Evolutionary conservation across 2,888 invertebrate genomes (phyloP).

Genomic region (Drosophila demipolita): DNA sequence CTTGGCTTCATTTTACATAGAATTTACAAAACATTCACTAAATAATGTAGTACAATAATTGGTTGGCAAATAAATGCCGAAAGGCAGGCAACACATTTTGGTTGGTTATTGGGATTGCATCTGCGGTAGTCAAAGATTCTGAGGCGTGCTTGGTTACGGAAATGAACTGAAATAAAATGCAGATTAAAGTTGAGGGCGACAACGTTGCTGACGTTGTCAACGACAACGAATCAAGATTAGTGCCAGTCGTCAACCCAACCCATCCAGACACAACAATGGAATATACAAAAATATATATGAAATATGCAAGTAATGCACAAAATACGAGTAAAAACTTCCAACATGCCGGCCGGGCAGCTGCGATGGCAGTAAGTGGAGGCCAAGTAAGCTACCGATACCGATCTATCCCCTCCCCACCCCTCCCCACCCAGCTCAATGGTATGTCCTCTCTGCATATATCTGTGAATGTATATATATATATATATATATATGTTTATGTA

Average conservation of each 20-base stretch:
- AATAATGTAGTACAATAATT: conserved; percentile 44
- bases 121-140: conserved; percentile 15
- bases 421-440: conserved; percentile 28
- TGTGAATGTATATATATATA: background rate
- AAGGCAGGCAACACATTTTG: conserved; percentile 43
- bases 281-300: conserved; percentile 4
- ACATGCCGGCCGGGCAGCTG: conserved; percentile 13
- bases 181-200: conserved; percentile 70
- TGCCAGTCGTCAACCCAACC: conserved; percentile 24
- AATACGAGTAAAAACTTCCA: conserved; percentile 47
- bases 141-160: conserved; percentile 17
- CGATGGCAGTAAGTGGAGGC: conserved; percentile 28
- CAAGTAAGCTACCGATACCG: conserved; percentile 29
- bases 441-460: conserved; percentile 21
- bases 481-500: background rate
- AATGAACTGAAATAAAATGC: conserved; percentile 66
- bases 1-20: conserved; percentile 54
- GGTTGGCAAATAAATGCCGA: conserved; percentile 44
- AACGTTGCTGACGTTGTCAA: conserved; percentile 59
- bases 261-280: conserved; percentile 14
- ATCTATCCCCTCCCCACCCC: conserved; percentile 29
- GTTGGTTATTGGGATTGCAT: conserved; percentile 10
- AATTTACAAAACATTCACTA: conserved; percentile 38
- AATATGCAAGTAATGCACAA: conserved; percentile 64
- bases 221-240: conserved; percentile 57